phyloP scores from a whole-genome alignment of 1,140 invertebrate genomes.

The Drosophila setifemur region DNA sequence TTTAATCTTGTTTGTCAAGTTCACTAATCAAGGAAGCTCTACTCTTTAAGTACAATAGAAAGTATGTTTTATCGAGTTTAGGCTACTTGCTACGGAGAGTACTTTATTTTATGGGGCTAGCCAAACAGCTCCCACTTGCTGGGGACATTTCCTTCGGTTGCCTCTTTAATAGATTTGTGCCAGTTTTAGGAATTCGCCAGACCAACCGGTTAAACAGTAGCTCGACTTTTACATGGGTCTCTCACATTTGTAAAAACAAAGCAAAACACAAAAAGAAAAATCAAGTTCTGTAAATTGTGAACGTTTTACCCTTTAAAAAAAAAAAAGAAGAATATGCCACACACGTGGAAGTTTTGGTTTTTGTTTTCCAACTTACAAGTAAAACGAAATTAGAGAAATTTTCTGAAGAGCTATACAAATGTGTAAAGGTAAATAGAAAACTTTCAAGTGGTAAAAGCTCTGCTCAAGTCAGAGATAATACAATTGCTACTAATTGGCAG shows the following conservation, averaged over 20 bases:
- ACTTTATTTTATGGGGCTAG: not conserved
- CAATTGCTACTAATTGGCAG: constrained; percentile 7
- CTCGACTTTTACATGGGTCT: constrained; percentile 29
- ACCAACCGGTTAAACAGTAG: constrained; percentile 42
- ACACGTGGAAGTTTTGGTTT: constrained; percentile 13
- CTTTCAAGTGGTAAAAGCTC: constrained; percentile 27
- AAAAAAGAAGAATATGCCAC: constrained; percentile 23
- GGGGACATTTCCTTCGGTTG: constrained; percentile 18
- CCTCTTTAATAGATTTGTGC: constrained; percentile 30
- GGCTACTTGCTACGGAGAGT: not conserved
- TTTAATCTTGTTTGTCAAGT: not conserved
- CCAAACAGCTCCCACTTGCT: not conserved
- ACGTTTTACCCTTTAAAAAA: constrained; percentile 15
- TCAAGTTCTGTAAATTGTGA: constrained; percentile 20
- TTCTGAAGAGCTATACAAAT: constrained; percentile 30
- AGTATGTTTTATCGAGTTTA: constrained; percentile 6
- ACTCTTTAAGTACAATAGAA: not conserved
- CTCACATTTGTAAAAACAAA: constrained; percentile 12
- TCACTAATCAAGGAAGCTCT: not conserved
- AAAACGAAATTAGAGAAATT: constrained; percentile 40
- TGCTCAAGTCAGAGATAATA: constrained; percentile 7
- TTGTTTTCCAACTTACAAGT: constrained; percentile 26
- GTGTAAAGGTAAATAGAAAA: constrained; percentile 33
- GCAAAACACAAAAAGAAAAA: constrained; percentile 14
- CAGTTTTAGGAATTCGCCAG: constrained; percentile 13